Evolutionary conservation across 2,888 invertebrate genomes (phyloP), one percentile per base, ranked within the genome.

Genomic region (Drosophila suboccidentalis): DNA sequence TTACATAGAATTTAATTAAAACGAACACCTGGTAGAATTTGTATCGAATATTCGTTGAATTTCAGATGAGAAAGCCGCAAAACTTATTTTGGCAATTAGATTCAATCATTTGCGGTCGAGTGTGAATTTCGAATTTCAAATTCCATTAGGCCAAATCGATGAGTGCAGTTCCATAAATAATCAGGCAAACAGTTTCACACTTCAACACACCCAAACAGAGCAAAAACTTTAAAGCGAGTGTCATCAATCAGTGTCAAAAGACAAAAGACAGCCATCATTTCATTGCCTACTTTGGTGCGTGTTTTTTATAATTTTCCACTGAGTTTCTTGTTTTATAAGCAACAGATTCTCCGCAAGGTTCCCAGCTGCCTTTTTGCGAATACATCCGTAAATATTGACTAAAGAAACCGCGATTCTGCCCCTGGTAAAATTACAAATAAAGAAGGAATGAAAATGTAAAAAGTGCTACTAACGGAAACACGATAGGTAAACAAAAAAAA

Each of bases 71-170:
- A 41, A 41, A 59, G 22, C 75, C 75, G 2, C 70, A 62, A 51
- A 57, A 65, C 58, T 41, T 65, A 50, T 72, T 76, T 76, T 55
- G 11, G 63, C 78, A 77, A 76, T 76, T 76, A 76, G 50, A 50
- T 32, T 10, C 61, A 61, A 72, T 68, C 57, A 49, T 22, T 47
- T 78, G 64, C 43, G 77, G 77, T 54, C 34, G 49, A 47, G 34
- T 32, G 63, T 50, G 50, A 51, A 32, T 69, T 22, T 22, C 22
- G 1, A 75, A 82, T 78, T 76, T 46, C 26, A 57, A 83, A 86
- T 80, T 80, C 78, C 66, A 75, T 65, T 55, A 59, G 54, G 47
- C 49, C 11, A 26, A 50, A 61, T 62, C 55, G 61, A 65, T 62
- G 69, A 8, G 41, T 53, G 55, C 49, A 59, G 32, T 62, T 77